Conservation (phyloP, 2,888 invertebrate species). For the Platycnemis pennipes region DNA sequence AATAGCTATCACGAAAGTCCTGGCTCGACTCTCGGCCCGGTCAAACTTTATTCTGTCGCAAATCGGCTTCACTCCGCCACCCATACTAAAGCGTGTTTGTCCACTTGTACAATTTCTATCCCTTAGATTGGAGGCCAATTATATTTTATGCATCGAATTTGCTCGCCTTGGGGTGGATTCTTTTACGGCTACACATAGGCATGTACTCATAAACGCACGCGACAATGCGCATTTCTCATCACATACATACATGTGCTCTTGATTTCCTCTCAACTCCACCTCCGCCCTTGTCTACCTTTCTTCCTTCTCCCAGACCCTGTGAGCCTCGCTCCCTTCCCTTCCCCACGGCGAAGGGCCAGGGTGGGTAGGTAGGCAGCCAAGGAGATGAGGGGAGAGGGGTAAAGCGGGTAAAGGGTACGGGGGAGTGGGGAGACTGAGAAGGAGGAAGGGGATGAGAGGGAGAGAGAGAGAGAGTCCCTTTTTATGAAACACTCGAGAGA, state of each 20-base stretch:
- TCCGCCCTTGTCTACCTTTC: background rate
- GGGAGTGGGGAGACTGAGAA: background rate
- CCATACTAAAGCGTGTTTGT: no score
- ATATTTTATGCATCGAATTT: no score
- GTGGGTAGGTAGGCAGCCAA: background rate
- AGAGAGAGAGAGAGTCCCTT: background rate
- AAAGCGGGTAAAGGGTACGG: background rate
- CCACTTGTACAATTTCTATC: no score
- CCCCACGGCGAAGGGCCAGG: background rate
- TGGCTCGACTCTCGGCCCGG: no score
- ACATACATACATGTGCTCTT: background rate
- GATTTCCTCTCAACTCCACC: background rate
- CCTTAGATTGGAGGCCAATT: no score
- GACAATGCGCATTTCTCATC: background rate
- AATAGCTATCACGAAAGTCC: no score
- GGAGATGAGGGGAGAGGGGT: background rate
- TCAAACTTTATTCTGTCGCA: no score
- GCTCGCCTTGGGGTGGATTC: no score
- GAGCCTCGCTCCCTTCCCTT: background rate
- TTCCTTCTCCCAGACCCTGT: background rate
- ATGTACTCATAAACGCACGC: no score
- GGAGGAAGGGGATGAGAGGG: background rate
- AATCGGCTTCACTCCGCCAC: no score
- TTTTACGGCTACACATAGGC: no score
- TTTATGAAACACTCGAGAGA: slow-evolving; percentile 36